Evolutionary conservation across 2,888 invertebrate genomes (phyloP).

Genomic region (Drosophila eohydei): DNA sequence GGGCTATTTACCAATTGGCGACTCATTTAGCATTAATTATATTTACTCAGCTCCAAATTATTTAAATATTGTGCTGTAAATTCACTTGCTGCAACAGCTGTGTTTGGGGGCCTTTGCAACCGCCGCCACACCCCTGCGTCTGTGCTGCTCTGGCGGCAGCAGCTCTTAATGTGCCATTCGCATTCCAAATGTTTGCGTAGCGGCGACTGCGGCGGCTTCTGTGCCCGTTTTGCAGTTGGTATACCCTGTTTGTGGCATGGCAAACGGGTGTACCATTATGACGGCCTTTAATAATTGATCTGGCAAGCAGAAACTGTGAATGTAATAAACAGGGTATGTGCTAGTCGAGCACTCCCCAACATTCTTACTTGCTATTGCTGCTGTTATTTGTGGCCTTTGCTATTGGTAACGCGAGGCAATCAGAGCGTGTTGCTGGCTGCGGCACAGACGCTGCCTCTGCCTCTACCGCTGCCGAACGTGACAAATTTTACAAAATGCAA

Average conservation of each 20-base stretch:
- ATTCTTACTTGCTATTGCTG: slow-evolving; percentile 10
- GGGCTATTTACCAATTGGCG: slow-evolving; percentile 37
- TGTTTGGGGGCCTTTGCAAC: not conserved
- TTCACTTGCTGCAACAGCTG: slow-evolving; percentile 32
- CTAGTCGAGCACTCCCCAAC: not conserved
- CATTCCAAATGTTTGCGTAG: slow-evolving; percentile 50
- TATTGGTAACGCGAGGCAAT: slow-evolving; percentile 54
- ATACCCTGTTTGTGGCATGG: not conserved
- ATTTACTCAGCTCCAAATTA: slow-evolving; percentile 31
- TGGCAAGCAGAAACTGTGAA: not conserved
- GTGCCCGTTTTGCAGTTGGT: slow-evolving; percentile 17
- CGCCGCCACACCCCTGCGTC: not conserved
- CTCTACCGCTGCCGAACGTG: slow-evolving; percentile 55
- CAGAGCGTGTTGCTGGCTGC: slow-evolving; percentile 54
- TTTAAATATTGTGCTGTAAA: slow-evolving; percentile 34
- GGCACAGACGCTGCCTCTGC: slow-evolving; percentile 21
- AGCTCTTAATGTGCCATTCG: slow-evolving; percentile 38
- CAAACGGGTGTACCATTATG: not conserved
- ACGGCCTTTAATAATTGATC: not conserved
- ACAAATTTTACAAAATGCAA: slow-evolving; percentile 72
- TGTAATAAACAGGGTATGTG: not conserved
- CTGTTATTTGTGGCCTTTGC: slow-evolving; percentile 50
- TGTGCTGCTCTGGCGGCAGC: not conserved
- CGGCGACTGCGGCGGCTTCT: slow-evolving; percentile 6
- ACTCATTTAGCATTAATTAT: slow-evolving; percentile 71